Evolutionary conservation across 2,888 invertebrate genomes (phyloP), one percentile per base, ranked within the genome.

Genomic region (Apocheima hispidaria): DNA sequence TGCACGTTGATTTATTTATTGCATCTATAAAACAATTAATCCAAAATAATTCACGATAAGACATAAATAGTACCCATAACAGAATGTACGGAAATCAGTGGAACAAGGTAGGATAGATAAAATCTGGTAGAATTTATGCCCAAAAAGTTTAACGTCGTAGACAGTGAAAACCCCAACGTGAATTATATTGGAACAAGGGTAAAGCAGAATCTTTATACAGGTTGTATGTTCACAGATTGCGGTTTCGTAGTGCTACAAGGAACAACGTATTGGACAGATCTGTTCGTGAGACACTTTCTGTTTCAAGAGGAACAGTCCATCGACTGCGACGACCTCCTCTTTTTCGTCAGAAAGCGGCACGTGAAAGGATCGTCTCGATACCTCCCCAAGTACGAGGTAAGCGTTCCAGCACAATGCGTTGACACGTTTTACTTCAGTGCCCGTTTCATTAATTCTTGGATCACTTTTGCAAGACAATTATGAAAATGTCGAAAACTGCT

Each of bases 221-320:
- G n/a, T 4, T 41, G 21, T 36, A 28, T 65, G 23, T 51, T 75
- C 77, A 52, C 93, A 98, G 98, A 98, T 88, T 96, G 96, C 26
- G 98, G 97, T 44, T 98, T 98, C 92, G 98, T 98, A 69, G 95
- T 98, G 87, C 94, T 98, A 14, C 97, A 98, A 90, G 97, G 98
- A 36, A 97, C 97, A 62, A 97, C 97, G 2, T 98, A 98, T 83
- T 99, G 99, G 98, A 98, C 98, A 53, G 98, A 98, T 87, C 93
- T 99, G 72, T 99, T 99, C 90, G 97, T 98, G 69, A 94, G 98
- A 12, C 98, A 98, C 93, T 99, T 99, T 87, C 93, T 98, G 53
- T 98, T 98, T 83, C 97, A 97, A 93, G 96, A 96, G 69, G 97
- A 97, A 83, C 95, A 96, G 66, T 96, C 96, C 67, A 98, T 97